Evolutionary conservation across 30 jellyfish, hydroid and myxozoan species (phyloP).

Genomic region (Hydra vulgaris): DNA sequence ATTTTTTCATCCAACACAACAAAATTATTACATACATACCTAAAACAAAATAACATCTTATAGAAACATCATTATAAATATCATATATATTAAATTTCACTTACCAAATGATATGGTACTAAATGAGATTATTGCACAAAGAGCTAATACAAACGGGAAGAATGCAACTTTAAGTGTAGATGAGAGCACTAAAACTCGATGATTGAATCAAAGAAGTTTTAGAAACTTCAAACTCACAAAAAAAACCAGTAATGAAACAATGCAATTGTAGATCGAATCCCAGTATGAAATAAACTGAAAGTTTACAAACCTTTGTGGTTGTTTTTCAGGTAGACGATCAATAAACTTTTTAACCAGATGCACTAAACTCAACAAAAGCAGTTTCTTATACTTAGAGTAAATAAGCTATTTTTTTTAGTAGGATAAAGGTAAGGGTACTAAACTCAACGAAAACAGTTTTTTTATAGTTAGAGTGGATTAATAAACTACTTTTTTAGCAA

Average conservation of each 20-base stretch:
- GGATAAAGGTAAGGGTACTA: too few species aligned
- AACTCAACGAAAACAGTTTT: too few species aligned
- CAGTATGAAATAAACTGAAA: conserved; percentile 92
- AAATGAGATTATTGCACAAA: conserved; percentile 42
- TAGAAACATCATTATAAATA: too few species aligned
- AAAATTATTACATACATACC: too few species aligned
- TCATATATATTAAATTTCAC: too few species aligned
- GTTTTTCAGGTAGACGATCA: conserved; percentile 58
- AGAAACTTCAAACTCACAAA: conserved; percentile 77
- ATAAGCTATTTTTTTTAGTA: too few species aligned
- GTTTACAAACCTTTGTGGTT: conserved; percentile 61
- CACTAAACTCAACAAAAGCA: too few species aligned
- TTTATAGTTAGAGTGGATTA: too few species aligned
- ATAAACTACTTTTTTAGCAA: too few species aligned
- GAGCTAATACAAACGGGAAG: conserved; percentile 65
- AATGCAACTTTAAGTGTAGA: conserved; percentile 82
- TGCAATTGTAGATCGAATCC: conserved; percentile 56
- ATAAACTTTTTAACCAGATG: conserved; percentile 59
- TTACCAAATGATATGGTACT: conserved; percentile 70
- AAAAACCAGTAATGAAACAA: conserved; percentile 74
- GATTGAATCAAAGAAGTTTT: conserved; percentile 74
- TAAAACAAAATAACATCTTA: too few species aligned
- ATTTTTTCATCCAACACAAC: not conserved
- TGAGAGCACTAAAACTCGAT: conserved; percentile 69
- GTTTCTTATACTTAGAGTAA: too few species aligned